Percentiles rank a stretch among this genome's conserved stretches.
Evolutionary conservation across 2,888 invertebrate species (phyloP).

Genomic region (Hedychridium roseum): DNA sequence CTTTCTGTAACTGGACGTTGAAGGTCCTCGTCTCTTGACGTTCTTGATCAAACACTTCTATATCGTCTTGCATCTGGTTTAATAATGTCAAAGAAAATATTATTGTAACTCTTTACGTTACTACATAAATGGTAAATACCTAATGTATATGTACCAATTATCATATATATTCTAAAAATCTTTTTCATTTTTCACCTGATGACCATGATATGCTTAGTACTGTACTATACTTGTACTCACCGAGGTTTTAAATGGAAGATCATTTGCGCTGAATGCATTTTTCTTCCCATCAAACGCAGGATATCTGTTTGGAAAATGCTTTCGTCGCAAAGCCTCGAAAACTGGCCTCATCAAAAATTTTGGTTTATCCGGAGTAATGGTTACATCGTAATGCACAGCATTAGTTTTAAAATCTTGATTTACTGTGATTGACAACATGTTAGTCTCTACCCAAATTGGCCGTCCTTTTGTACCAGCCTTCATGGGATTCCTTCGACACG

Average conservation of each 20-base stretch:
- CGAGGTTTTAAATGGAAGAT: constrained; percentile 66
- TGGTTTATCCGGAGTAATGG: constrained; percentile 74
- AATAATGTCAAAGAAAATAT: constrained; percentile 4
- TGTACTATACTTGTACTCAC: too few species aligned
- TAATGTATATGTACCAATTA: not conserved
- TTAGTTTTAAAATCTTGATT: constrained; percentile 58
- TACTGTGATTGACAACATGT: constrained; percentile 72
- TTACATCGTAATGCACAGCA: constrained; percentile 84
- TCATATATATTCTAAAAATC: not conserved
- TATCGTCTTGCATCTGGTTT: constrained; percentile 31
- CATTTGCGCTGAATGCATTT: constrained; percentile 69
- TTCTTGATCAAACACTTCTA: constrained; percentile 59
- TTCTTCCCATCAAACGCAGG: constrained; percentile 81
- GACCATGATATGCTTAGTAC: too few species aligned
- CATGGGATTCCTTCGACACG: constrained; percentile 30
- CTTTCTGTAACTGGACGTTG: constrained; percentile 67
- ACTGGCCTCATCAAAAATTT: constrained; percentile 70
- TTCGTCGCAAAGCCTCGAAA: constrained; percentile 57
- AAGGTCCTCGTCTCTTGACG: constrained; percentile 53
- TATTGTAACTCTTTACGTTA: constrained; percentile 7
- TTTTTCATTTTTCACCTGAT: not conserved
- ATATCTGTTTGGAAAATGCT: constrained; percentile 61
- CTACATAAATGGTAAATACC: too few species aligned
- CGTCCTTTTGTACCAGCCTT: constrained; percentile 62
- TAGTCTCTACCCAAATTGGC: constrained; percentile 67